phyloP scores from a whole-genome alignment of 64 coral and sea anemone genomes.

The Pocillopora verrucosa region DNA sequence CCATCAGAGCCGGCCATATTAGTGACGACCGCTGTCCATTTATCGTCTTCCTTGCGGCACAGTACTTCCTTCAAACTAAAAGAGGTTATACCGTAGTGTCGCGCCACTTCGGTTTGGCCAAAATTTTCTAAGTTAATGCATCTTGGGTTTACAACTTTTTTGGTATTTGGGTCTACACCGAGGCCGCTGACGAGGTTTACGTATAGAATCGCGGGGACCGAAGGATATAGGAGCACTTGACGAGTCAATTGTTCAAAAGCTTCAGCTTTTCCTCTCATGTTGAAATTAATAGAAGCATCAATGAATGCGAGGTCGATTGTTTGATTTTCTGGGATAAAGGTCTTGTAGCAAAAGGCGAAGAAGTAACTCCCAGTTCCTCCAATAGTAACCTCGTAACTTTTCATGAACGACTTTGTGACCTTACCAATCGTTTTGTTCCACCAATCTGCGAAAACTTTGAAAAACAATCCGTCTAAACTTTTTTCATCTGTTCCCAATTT shows the following conservation, averaged over 20 bases:
- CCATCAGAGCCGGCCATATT: slow-evolving; percentile 65
- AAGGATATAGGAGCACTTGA: slow-evolving; percentile 42
- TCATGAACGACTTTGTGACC: slow-evolving; percentile 43
- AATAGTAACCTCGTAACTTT: slow-evolving; percentile 34
- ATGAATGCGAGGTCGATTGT: slow-evolving; percentile 45
- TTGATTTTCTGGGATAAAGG: slow-evolving; percentile 13
- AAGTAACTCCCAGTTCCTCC: slow-evolving; percentile 73
- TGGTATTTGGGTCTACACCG: slow-evolving; percentile 42
- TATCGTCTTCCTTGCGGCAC: slow-evolving; percentile 35
- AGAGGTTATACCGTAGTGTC: slow-evolving; percentile 59
- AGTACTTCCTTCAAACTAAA: slow-evolving; percentile 76
- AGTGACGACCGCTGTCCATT: slow-evolving; percentile 23
- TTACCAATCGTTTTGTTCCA: slow-evolving; percentile 58
- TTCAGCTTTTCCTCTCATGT: slow-evolving; percentile 37
- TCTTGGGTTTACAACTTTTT: slow-evolving; percentile 42
- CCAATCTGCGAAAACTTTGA: slow-evolving; percentile 56
- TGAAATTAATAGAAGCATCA: slow-evolving; percentile 50
- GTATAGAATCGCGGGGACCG: slow-evolving; percentile 66
- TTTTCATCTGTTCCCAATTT: slow-evolving; percentile 41
- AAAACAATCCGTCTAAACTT: slow-evolving; percentile 50
- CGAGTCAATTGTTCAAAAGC: slow-evolving; percentile 72
- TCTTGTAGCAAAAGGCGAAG: slow-evolving; percentile 59
- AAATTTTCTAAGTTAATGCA: slow-evolving; percentile 86
- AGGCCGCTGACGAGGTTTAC: slow-evolving; percentile 76
- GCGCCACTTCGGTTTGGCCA: slow-evolving; percentile 52